These are phyloP conservation scores for Tarsius wallacei DNA, from an alignment of 2,797 vertebrate species.

Conservation along the genomic window DNA sequence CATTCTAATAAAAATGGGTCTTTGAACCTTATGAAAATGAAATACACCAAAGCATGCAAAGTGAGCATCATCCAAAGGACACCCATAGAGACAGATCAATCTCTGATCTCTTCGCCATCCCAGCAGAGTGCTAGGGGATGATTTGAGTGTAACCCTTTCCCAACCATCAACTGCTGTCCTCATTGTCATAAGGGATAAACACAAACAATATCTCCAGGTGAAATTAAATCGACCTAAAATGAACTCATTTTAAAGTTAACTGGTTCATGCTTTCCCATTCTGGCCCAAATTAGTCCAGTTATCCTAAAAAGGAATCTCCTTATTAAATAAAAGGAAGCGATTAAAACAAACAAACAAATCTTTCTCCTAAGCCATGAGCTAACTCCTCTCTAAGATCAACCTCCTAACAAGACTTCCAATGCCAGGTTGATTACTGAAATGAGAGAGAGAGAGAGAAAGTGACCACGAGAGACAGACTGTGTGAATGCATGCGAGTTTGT, in stretches of 20 bases:
- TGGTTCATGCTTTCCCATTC: background rate
- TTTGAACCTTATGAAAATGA: conserved; percentile 72
- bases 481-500: background rate
- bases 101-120: background rate
- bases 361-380: background rate
- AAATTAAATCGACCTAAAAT: conserved; percentile 54
- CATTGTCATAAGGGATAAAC: conserved; percentile 44
- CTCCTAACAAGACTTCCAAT: conserved; percentile 22
- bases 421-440: conserved; percentile 24
- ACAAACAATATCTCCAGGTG: conserved; percentile 59
- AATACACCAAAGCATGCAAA: conserved; percentile 61
- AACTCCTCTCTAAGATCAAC: background rate
- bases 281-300: background rate
- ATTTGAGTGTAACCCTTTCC: conserved; percentile 33
- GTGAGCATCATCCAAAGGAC: background rate
- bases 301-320: background rate
- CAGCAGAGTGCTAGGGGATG: background rate
- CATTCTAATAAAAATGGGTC: conserved; percentile 70
- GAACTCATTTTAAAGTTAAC: conserved; percentile 57
- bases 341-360: background rate
- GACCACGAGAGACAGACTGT: background rate
- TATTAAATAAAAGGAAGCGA: background rate
- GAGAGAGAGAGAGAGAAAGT: conserved; percentile 19
- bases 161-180: background rate
- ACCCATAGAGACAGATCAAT: background rate